Evolutionary conservation across 1,140 invertebrate species (phyloP).

Genomic region (Zophobas atratus): DNA sequence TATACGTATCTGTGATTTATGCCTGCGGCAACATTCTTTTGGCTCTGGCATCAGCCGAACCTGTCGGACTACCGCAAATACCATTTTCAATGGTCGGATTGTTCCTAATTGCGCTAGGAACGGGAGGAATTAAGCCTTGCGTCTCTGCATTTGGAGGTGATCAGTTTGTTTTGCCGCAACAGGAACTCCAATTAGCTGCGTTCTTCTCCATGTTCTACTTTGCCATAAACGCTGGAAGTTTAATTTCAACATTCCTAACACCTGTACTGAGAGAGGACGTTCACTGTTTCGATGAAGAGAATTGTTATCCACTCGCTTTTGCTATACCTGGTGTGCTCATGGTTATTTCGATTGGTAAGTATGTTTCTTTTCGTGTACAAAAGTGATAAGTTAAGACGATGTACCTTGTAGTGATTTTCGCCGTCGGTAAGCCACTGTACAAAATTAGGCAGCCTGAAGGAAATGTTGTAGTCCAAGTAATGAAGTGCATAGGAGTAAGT

Average conservation of each 20-base stretch:
- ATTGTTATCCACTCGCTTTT: constrained; percentile 94
- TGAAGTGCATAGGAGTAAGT: constrained; percentile 86
- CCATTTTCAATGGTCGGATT: constrained; percentile 85
- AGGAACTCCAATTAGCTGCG: constrained; percentile 81
- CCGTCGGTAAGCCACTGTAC: constrained; percentile 84
- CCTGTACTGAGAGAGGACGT: constrained; percentile 89
- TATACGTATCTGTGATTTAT: constrained; percentile 92
- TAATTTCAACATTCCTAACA: constrained; percentile 92
- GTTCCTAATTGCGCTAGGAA: constrained; percentile 88
- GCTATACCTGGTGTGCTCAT: constrained; percentile 91
- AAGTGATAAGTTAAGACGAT: constrained; percentile 30
- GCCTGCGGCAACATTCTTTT: constrained; percentile 87
- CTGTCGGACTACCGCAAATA: constrained; percentile 71
- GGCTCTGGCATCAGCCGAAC: constrained; percentile 78
- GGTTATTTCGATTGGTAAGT: constrained; percentile 83
- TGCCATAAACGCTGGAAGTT: constrained; percentile 92
- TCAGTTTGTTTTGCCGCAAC: constrained; percentile 89
- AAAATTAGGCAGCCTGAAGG: constrained; percentile 84
- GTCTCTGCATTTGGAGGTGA: constrained; percentile 98
- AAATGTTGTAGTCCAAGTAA: constrained; percentile 86
- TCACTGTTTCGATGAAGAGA: constrained; percentile 84
- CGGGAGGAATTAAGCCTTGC: constrained; percentile 98
- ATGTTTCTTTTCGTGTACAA: not conserved
- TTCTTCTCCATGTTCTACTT: constrained; percentile 98
- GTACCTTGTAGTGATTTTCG: constrained; percentile 83